Evolutionary conservation across 1,140 invertebrate species (phyloP).

Genomic region (Ylistrum balloti): DNA sequence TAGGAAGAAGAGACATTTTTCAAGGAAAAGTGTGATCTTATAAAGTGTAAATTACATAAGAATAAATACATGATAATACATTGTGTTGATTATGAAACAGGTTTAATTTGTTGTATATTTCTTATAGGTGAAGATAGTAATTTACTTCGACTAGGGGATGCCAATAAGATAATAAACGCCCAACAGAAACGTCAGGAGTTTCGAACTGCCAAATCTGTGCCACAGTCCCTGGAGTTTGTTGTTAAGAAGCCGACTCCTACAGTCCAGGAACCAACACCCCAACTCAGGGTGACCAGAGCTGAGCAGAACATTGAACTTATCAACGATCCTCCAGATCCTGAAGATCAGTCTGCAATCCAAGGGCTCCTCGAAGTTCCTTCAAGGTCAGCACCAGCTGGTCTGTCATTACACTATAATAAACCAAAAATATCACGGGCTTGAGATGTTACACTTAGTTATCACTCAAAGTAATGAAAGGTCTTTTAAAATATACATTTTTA

Average conservation of each 20-base stretch:
- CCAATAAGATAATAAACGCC: constrained; percentile 49
- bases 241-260: constrained; percentile 69
- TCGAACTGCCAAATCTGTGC: constrained; percentile 62
- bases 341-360: not conserved
- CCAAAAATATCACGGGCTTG: too few species aligned
- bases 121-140: constrained; percentile 47
- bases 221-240: constrained; percentile 69
- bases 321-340: not conserved
- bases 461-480: too few species aligned
- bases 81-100: not conserved
- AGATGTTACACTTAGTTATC: too few species aligned
- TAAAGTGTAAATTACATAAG: too few species aligned
- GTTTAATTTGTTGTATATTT: not conserved
- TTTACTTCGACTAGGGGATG: constrained; percentile 47
- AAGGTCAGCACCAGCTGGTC: not conserved
- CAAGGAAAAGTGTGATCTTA: too few species aligned
- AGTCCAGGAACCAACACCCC: constrained; percentile 63
- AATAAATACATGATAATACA: too few species aligned
- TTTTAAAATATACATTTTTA: too few species aligned
- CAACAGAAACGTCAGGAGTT: constrained; percentile 68
- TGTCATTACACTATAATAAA: too few species aligned
- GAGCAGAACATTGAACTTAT: not conserved
- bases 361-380: not conserved
- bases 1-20: too few species aligned
- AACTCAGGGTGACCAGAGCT: not conserved